These are phyloP conservation scores for Butastur rufipennis DNA, from an alignment of 2,113 vertebrate species.

Conservation along the genomic window DNA sequence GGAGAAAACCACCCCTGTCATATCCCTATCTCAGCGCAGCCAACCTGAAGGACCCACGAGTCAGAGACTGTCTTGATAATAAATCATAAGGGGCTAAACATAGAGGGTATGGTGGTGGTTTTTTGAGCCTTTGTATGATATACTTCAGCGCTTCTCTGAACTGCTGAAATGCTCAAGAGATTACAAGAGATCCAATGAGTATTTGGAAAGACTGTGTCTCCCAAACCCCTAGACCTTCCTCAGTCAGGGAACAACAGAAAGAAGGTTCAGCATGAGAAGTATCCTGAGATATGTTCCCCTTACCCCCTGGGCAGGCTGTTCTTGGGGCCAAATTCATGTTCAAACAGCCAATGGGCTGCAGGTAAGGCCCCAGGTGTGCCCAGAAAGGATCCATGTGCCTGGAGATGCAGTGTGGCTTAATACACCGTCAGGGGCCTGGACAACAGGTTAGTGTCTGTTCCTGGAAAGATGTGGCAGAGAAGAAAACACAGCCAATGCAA, in stretches of 20 bases:
- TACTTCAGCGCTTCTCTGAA: background rate
- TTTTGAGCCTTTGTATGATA: background rate
- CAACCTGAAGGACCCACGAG: background rate
- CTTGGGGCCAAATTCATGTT: background rate
- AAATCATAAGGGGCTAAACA: background rate
- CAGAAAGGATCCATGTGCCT: background rate
- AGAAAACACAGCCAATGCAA: background rate
- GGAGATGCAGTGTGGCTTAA: background rate
- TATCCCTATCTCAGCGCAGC: background rate
- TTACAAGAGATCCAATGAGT: background rate
- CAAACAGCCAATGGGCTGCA: background rate
- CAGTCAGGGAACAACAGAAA: background rate
- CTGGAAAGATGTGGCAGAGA: background rate
- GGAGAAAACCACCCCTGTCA: background rate
- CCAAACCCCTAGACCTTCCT: background rate
- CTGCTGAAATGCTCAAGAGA: background rate
- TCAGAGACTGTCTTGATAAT: background rate
- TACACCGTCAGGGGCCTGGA: fast-evolving
- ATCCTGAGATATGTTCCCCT: background rate
- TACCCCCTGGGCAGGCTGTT: background rate
- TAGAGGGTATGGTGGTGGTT: background rate
- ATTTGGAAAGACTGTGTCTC: background rate
- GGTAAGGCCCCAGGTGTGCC: background rate
- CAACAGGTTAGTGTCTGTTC: background rate
- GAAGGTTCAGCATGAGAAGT: background rate